Base-by-base conservation (phyloP, 2,797 vertebrate species). In the Antrozous pallidus region DNA sequence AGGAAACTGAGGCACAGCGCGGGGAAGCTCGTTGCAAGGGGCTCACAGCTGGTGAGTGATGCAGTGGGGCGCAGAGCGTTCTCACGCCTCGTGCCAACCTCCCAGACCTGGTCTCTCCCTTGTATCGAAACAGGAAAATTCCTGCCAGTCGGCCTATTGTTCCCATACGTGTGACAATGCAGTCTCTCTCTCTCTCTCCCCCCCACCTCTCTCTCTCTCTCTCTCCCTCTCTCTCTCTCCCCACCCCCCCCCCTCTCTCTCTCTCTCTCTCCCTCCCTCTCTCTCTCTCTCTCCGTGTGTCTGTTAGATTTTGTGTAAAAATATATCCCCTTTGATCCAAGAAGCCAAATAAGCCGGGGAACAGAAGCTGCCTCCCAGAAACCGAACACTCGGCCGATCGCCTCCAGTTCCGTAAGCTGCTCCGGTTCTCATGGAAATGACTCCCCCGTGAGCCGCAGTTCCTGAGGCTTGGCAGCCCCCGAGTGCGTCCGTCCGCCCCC, bases 381-480 rank as follows among this genome's bases (percentile, higher is more conserved):
- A 98, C 96, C 89, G 97, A 97, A 97, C 97, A 96, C 97, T 97
- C 97, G 96, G 95, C 97, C 95, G 94, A 97, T 97, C 93, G 97
- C 97, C 94, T 98, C 97, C 97, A 96, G 96, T 98, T 98, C 98
- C 96, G 96, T 94, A 97, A 97, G 97, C 97, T 95, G 95, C 97
- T 97, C 97, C 90, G 97, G 97, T 96, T 97, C 85, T 96, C 94
- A 82, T 38, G 90, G 95, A 96, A 97, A 97, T 61, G 96, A 95
- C 94, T 98, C 98, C 98, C 98, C 97, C 61, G 93, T 97, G 98
- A 95, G 97, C 96, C 97, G 96, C 98, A 97, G 97, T 98, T 98
- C 96, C 95, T 92, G 91, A 78, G 88, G 71, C 95, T 98, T 98
- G 97, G 97, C 98, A 98, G 97, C 92, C 14, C 14, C n/a, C 20